These are phyloP conservation scores for Zaprionus bogoriensis DNA, from an alignment of 2,888 invertebrate genomes.

Conservation along the genomic window DNA sequence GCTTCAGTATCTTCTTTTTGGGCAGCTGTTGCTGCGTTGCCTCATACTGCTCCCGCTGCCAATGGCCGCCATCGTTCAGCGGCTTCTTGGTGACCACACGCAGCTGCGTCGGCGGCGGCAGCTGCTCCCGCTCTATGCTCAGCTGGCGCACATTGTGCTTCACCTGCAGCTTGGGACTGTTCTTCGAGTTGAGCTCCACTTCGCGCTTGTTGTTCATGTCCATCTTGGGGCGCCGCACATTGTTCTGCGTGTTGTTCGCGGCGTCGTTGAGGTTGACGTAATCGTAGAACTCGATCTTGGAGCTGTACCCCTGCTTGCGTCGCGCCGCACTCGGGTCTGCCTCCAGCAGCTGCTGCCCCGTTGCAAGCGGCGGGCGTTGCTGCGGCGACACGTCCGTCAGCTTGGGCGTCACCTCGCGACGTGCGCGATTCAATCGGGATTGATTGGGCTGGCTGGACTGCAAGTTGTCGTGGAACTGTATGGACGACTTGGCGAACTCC, in stretches of 20 bases:
- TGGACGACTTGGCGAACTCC: slow-evolving; percentile 82
- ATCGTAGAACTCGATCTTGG: slow-evolving; percentile 82
- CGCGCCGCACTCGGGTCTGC: slow-evolving; percentile 57
- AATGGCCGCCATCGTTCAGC: slow-evolving; percentile 46
- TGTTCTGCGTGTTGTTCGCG: slow-evolving; percentile 64
- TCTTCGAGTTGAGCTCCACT: slow-evolving; percentile 79
- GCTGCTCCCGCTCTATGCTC: slow-evolving; percentile 51
- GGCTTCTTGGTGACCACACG: slow-evolving; percentile 50
- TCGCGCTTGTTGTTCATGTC: slow-evolving; percentile 80
- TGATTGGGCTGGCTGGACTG: slow-evolving; percentile 37
- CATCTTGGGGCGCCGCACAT: slow-evolving; percentile 71
- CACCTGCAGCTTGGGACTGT: slow-evolving; percentile 80
- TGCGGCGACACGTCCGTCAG: slow-evolving; percentile 50
- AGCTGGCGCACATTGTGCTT: slow-evolving; percentile 75
- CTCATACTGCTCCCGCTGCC: slow-evolving; percentile 20
- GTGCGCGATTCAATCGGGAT: slow-evolving; percentile 27
- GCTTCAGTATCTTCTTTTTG: slow-evolving; percentile 65
- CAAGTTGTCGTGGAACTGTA: slow-evolving; percentile 80
- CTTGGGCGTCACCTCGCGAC: slow-evolving; percentile 67
- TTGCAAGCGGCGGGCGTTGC: slow-evolving; percentile 1
- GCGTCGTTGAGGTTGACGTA: slow-evolving; percentile 71
- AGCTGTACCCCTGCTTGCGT: slow-evolving; percentile 78
- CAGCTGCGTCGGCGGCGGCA: not conserved
- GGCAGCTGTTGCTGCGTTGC: slow-evolving; percentile 27
- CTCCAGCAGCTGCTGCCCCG: slow-evolving; percentile 48